Percentiles rank a stretch among this genome's conserved stretches.
Evolutionary conservation across 2,888 invertebrate species (phyloP).

Genomic region (Lampropteryx suffumata): DNA sequence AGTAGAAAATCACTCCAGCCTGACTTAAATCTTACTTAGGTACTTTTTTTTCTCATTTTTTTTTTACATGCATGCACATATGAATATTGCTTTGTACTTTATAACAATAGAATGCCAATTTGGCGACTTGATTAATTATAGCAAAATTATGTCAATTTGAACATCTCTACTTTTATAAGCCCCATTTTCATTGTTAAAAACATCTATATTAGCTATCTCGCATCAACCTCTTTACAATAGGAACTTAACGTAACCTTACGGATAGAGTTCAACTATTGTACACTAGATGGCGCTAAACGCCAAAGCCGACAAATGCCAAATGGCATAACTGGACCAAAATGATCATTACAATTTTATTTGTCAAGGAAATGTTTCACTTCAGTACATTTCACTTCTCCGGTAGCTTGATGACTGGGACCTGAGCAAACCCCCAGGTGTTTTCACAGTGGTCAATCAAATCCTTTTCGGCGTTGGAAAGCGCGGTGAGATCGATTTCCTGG

Average conservation of each 20-base stretch:
- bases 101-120: too few relatives aligned
- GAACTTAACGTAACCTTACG: slow-evolving; percentile 24
- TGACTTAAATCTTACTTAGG: too few relatives aligned
- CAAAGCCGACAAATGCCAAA: slow-evolving; percentile 44
- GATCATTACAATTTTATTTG: slow-evolving; percentile 40
- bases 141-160: neutral
- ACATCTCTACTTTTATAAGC: neutral
- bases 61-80: too few relatives aligned
- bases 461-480: slow-evolving; percentile 84
- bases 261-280: slow-evolving; percentile 38
- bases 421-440: slow-evolving; percentile 84
- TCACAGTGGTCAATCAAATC: slow-evolving; percentile 86
- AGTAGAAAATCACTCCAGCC: slow-evolving; percentile 8
- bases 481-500: slow-evolving; percentile 67
- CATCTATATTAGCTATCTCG: neutral
- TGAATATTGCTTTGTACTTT: too few relatives aligned
- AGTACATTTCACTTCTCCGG: slow-evolving; percentile 82
- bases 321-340: slow-evolving; percentile 25
- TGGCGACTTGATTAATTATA: neutral
- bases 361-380: slow-evolving; percentile 35
- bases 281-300: slow-evolving; percentile 64
- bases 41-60: too few relatives aligned
- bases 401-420: slow-evolving; percentile 85
- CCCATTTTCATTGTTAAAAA: neutral
- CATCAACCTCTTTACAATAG: slow-evolving; percentile 21